Evolutionary conservation across 2,797 vertebrate species (phyloP), one percentile per base, ranked within the genome.

Genomic region (Bovichtus diacanthus): DNA sequence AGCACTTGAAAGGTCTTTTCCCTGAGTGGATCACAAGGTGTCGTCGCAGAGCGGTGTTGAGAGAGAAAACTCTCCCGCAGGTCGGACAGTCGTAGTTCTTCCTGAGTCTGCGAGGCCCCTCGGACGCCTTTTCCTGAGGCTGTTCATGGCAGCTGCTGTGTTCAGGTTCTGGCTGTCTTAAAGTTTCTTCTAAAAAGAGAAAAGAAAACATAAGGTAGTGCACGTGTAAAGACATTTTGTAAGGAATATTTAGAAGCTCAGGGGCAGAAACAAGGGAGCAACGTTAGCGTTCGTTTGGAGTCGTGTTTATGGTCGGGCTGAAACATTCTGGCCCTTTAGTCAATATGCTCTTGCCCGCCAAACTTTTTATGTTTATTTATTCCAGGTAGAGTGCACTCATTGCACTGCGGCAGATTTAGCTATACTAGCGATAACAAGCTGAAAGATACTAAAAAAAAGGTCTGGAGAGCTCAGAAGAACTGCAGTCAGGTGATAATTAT

Each of bases 21-120:
- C 86, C 88, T 0, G 87, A 77, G 81, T 91, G 87, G 21, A 87
- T 81, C 36, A 88, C 75, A 1, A 87, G 67, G 73, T 91, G 88
- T 16, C 84, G 70, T 11, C 61, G 46, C 27, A 91, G 74, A 18
- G 46, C 63, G 0, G 41, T 21, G 61, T 68, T 86, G 34, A 67
- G 46, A 41, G 61, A 50, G 19, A 90, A 87, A 34, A 62, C 70
- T 61, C 23, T 81, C 0, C 86, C 76, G 27, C 90, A 91, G 38
- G 77, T 80, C 3, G 58, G 75, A 79, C 86, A 89, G 4, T 80
- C 18, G 31, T 80, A 78, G 15, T 16, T 78, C 74, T 88, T 87
- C 65, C 75, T 80, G 11, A 34, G 27, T 23, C 70, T 72, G 10
- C 7, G 16, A 38, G 58, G 36, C 0, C 49, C 53, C 41, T 54